Conservation (phyloP, 64 coral and sea anemone species). For the Porites australiensis region DNA sequence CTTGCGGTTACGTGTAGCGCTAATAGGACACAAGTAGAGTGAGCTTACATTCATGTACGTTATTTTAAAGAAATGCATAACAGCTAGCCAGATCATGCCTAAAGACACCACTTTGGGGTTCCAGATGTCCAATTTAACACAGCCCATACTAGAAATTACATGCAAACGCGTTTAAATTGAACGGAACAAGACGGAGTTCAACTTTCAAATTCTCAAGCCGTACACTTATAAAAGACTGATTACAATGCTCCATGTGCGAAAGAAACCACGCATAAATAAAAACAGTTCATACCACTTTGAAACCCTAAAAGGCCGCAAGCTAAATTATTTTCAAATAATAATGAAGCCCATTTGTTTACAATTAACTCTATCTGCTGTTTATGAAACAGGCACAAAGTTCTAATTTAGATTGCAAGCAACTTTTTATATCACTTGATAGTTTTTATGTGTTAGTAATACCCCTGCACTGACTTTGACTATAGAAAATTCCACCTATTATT, state of each 20-base stretch:
- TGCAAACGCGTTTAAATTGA: no score
- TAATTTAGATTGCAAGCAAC: conserved; percentile 29
- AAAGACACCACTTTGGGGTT: no score
- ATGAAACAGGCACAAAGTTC: conserved; percentile 38
- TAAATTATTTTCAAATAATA: background rate
- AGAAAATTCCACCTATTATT: no score
- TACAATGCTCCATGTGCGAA: no score
- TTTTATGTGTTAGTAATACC: background rate
- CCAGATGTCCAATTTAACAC: no score
- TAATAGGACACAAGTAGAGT: background rate
- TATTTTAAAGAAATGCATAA: background rate
- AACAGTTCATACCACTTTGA: background rate
- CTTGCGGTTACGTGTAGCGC: background rate
- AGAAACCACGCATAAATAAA: background rate
- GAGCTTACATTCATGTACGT: background rate
- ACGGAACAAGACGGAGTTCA: no score
- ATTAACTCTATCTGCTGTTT: conserved; percentile 56
- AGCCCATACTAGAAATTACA: no score
- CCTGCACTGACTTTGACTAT: background rate
- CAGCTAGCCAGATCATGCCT: background rate
- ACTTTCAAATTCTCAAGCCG: no score
- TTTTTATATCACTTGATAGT: conserved; percentile 14
- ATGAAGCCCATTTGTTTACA: conserved; percentile 35
- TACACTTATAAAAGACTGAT: no score
- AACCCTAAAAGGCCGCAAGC: no score